Percentiles rank a stretch among this genome's conserved stretches.
phyloP scores from a whole-genome alignment of 2,113 vertebrate genomes.

The Tor tambroides region DNA sequence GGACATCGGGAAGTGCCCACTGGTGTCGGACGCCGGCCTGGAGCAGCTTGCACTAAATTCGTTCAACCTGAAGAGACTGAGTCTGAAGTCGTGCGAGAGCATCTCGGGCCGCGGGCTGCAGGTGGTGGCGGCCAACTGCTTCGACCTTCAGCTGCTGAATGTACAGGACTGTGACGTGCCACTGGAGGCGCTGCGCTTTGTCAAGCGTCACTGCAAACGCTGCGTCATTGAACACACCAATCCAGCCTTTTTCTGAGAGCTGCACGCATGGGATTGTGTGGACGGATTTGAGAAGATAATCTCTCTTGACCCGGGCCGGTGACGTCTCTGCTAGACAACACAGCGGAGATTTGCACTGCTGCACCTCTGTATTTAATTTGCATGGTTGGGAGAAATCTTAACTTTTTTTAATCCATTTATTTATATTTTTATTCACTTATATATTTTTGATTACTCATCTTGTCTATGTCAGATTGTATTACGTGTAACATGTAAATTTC shows the following conservation, averaged over 20 bases:
- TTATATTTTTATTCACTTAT: constrained; percentile 46
- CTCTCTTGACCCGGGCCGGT: constrained; percentile 13
- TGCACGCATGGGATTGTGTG: neutral
- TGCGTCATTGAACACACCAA: constrained; percentile 92
- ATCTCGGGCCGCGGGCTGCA: constrained; percentile 86
- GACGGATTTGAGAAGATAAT: neutral
- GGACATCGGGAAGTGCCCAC: constrained; percentile 88
- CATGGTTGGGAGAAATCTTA: constrained; percentile 31
- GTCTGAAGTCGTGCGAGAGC: constrained; percentile 88
- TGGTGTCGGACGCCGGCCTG: constrained; percentile 86
- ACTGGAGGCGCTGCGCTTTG: constrained; percentile 85
- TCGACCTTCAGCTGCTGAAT: constrained; percentile 88
- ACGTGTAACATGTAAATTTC: constrained; percentile 11
- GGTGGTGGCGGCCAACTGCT: constrained; percentile 90
- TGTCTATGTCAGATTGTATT: constrained; percentile 30
- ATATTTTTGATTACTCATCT: constrained; percentile 24
- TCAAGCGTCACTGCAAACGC: constrained; percentile 88
- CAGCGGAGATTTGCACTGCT: constrained; percentile 22
- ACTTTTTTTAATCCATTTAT: constrained; percentile 41
- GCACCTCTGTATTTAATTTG: constrained; percentile 49
- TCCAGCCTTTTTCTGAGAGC: constrained; percentile 86
- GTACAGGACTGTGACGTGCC: constrained; percentile 90
- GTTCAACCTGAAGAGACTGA: constrained; percentile 88
- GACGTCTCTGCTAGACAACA: constrained; percentile 10
- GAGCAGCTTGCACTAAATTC: constrained; percentile 89